Evolutionary conservation across 1,140 invertebrate genomes (phyloP), one percentile per base, ranked within the genome.

Genomic region (Sarcophaga peregrina): DNA sequence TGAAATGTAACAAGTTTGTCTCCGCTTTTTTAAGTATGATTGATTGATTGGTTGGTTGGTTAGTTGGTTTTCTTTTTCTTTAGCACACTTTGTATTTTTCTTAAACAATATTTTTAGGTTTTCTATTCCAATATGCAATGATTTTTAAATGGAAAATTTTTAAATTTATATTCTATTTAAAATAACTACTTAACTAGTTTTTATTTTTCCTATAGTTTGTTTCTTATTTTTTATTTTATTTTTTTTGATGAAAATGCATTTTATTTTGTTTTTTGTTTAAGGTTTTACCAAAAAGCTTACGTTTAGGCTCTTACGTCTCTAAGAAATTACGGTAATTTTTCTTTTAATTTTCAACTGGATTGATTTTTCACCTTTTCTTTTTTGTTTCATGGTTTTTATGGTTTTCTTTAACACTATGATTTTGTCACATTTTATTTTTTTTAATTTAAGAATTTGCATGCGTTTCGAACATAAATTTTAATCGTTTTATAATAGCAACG

Each of bases 211-310:
- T 68, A 68, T 25, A 68, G 17, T 62, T 62, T 62, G 13, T 62
- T 62, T 62, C 13, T 58, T 58, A 9, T 58, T 58, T 9, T 6
- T 20, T 20, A 8, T 68, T 17, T 68, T 68, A 15, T 0, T 68
- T 20, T 68, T 68, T 68, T n/a, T 17, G 62, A 68, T 68, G 17
- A 20, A 68, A 68, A 68, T 68, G 62, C 62, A 68, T 68, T 68
- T 68, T 68, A 20, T 68, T 52, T 68, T 68, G 20, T 68, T 37
- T 68, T 52, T 68, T 68, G 20, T 68, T 37, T 37, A 37, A 20
- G 17, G 17, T 17, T 68, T 68, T 68, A 20, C n/a, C 62, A 17
- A 68, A 68, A 68, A 68, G 62, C 62, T 68, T 68, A 68, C 6
- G 20, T 68, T 17, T 68, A 20, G 20, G 20, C 62, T n/a, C n/a